Evolutionary conservation across 64 coral and sea anemone genomes (phyloP), one percentile per base, ranked within the genome.

Genomic region (Trachythela sp.): DNA sequence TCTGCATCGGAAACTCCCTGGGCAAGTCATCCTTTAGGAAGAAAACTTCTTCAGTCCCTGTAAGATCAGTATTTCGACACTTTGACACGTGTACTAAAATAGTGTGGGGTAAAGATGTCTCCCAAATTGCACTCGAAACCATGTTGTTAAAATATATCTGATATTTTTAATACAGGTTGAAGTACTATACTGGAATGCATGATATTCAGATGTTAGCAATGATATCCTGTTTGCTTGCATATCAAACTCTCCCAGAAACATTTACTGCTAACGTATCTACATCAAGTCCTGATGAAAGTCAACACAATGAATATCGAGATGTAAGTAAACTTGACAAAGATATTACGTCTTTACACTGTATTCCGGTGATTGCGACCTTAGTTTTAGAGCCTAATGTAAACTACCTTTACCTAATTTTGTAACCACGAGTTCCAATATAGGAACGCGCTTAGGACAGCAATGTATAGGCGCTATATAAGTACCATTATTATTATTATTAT

Each of bases 1-100:
- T 91, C 77, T 36, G 75, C 92, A 85, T 94, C 94, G 13, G 93
- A 94, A 39, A 72, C 93, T 31, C 96, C 96, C 26, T 99, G 96
- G 96, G 96, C 96, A 59, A 86, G 84, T 50, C 96, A 99, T 87
- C 96, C 96, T 7, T 99, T 99, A 84, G 96, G 96, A 54, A 48
- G 89, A 77, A 85, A 92, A 24, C 71, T 99, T 83, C 48, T 99
- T 13, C 77, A 72, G 41, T 99, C 96, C 15, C 60, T 99, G 96
- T 99, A 93, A 95, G 96, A 94, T 83, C 8, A 31, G 1, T 2
- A 39, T 20, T 29, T 30, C 6, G 40, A 34, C 0, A 22, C 1
- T 27, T 8, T 84, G 54, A 50, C 26, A 48, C 29, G 24, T 31
- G 36, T 84, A 76, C 22, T 52, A 20, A 52, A 20, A 20, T 52